phyloP scores from a whole-genome alignment of 2,113 vertebrate genomes.

The Ahaetulla prasina region DNA sequence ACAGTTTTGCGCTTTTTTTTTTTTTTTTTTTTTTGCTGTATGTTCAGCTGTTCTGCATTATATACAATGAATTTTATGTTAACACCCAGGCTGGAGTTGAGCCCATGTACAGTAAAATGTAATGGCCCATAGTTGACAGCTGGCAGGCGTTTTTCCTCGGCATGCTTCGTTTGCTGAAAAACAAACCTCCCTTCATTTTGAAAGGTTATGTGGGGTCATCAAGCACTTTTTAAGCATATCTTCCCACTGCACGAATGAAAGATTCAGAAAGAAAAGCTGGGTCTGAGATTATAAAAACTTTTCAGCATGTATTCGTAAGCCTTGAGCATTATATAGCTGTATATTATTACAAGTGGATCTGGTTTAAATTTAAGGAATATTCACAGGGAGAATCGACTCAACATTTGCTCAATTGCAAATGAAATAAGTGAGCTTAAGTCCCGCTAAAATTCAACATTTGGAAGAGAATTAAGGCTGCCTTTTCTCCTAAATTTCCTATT shows the following conservation, averaged over 20 bases:
- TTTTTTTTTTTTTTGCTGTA: conserved; percentile 61
- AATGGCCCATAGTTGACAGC: conserved; percentile 62
- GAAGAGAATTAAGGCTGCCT: background rate
- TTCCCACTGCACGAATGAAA: conserved; percentile 49
- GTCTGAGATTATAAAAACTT: conserved; percentile 38
- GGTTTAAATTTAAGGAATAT: conserved; percentile 40
- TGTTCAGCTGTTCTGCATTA: conserved; percentile 66
- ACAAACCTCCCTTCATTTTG: conserved; percentile 56
- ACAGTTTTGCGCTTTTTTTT: conserved; percentile 40
- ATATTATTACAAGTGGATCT: conserved; percentile 54
- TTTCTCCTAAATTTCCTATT: background rate
- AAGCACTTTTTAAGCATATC: conserved; percentile 40
- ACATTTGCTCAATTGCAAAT: conserved; percentile 38
- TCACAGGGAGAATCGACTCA: conserved; percentile 47
- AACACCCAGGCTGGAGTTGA: conserved; percentile 62
- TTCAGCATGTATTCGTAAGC: conserved; percentile 45
- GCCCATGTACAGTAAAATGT: conserved; percentile 70
- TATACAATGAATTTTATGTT: conserved; percentile 63
- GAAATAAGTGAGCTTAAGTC: background rate
- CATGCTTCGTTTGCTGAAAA: conserved; percentile 66
- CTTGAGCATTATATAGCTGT: conserved; percentile 51
- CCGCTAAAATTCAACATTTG: background rate
- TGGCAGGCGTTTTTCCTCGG: conserved; percentile 61
- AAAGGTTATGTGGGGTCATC: conserved; percentile 58
- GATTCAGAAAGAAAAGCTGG: conserved; percentile 33